Evolutionary conservation across 2,797 vertebrate species (phyloP).

Genomic region (Cyprinella venusta): DNA sequence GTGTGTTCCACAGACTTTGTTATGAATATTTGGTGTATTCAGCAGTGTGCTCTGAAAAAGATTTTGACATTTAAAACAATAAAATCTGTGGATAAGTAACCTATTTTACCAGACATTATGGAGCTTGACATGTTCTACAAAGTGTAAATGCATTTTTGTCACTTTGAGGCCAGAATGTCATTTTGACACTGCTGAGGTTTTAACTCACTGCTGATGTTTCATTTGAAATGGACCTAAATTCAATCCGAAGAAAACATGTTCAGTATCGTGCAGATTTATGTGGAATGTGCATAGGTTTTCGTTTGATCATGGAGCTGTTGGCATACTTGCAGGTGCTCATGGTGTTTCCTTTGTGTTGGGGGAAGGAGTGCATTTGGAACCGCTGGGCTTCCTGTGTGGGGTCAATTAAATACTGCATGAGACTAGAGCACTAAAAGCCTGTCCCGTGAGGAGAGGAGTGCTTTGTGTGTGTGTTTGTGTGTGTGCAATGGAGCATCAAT

Average conservation of each 20-base stretch:
- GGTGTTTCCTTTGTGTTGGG: conserved; percentile 66
- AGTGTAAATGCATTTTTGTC: neutral
- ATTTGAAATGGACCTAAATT: neutral
- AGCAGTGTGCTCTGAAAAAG: neutral
- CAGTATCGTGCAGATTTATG: neutral
- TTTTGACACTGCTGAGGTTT: neutral
- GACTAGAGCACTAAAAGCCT: conserved; percentile 85
- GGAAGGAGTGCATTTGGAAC: conserved; percentile 79
- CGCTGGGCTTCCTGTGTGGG: conserved; percentile 82
- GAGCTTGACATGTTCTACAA: neutral
- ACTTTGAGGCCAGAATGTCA: conserved; percentile 10
- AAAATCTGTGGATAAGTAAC: neutral
- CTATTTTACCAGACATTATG: neutral
- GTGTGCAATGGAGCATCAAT: conserved; percentile 67
- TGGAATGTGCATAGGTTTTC: conserved; percentile 36
- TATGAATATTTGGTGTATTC: neutral
- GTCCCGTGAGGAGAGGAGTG: conserved; percentile 77
- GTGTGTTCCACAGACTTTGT: neutral
- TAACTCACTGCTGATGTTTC: neutral
- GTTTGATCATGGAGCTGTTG: conserved; percentile 64
- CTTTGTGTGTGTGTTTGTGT: conserved; percentile 68
- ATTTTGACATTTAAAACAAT: conserved; percentile 38
- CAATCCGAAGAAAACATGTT: neutral
- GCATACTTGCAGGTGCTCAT: conserved; percentile 68
- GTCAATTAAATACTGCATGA: conserved; percentile 89